phyloP scores from a whole-genome alignment of 2,797 vertebrate genomes.

The Hoplostethus atlanticus region DNA sequence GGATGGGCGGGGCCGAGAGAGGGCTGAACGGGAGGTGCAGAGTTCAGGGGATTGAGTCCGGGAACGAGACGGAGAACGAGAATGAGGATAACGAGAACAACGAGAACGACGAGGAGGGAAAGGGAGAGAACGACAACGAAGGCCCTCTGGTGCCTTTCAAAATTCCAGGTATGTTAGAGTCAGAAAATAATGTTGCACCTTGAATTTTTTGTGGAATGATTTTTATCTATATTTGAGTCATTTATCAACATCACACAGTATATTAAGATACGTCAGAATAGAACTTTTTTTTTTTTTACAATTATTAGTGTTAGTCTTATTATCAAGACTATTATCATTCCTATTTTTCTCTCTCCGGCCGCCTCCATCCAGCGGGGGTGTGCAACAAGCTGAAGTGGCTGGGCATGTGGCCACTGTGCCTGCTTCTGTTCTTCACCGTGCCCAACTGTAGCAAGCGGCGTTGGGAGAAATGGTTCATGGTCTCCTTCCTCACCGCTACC shows the following conservation, averaged over 20 bases:
- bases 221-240: too few relatives aligned
- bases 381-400: conserved; percentile 90
- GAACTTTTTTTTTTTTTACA: too few relatives aligned
- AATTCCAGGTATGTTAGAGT: conserved; percentile 82
- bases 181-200: too few relatives aligned
- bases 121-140: conserved; percentile 82
- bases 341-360: background rate
- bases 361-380: conserved; percentile 82
- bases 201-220: too few relatives aligned
- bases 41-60: conserved; percentile 75
- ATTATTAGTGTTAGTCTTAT: too few relatives aligned
- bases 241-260: too few relatives aligned
- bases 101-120: conserved; percentile 84
- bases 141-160: conserved; percentile 92
- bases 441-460: conserved; percentile 92
- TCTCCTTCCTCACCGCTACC: conserved; percentile 91
- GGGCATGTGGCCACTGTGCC: conserved; percentile 91
- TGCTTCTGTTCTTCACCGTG: conserved; percentile 93
- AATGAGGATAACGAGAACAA: conserved; percentile 91
- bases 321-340: background rate
- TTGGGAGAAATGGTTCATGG: conserved; percentile 96
- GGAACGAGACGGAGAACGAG: conserved; percentile 88
- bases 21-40: conserved; percentile 80
- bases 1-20: conserved; percentile 84
- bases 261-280: too few relatives aligned